Percentiles rank a stretch among this genome's conserved stretches.
These are phyloP conservation scores for Neomorphus geoffroyi DNA, from an alignment of 2,797 vertebrate species.

Conservation along the genomic window DNA sequence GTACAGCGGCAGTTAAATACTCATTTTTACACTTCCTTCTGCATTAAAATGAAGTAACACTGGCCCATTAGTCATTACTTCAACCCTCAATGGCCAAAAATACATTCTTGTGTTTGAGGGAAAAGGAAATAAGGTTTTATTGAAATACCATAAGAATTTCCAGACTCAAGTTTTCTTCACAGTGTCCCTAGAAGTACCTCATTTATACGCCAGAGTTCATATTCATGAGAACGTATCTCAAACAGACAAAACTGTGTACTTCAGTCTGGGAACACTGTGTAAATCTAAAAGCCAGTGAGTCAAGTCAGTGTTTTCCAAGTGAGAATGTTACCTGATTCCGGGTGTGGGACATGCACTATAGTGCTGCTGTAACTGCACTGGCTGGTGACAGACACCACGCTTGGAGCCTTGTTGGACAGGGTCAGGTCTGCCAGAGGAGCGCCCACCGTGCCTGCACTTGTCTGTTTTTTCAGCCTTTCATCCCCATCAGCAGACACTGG, in stretches of 20 bases:
- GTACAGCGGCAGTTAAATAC: background rate
- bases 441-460: slow-evolving; percentile 72
- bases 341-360: slow-evolving; percentile 85
- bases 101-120: background rate
- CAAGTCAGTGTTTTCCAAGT: background rate
- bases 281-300: background rate
- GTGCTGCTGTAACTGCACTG: slow-evolving; percentile 92
- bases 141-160: background rate
- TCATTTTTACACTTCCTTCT: background rate
- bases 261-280: background rate
- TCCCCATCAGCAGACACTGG: slow-evolving; percentile 63
- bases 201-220: background rate
- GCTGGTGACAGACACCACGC: slow-evolving; percentile 84
- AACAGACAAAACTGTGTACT: background rate
- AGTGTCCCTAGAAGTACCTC: background rate
- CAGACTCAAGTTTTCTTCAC: background rate
- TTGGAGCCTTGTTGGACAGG: slow-evolving; percentile 82
- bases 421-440: slow-evolving; percentile 80
- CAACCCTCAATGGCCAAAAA: background rate
- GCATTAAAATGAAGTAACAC: background rate
- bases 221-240: background rate
- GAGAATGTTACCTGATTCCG: slow-evolving; percentile 82
- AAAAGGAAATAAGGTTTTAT: background rate
- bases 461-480: background rate
- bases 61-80: background rate